Evolutionary conservation across 2,888 invertebrate species (phyloP), one percentile per base, ranked within the genome.

Genomic region (Hipparchia sbordonii): DNA sequence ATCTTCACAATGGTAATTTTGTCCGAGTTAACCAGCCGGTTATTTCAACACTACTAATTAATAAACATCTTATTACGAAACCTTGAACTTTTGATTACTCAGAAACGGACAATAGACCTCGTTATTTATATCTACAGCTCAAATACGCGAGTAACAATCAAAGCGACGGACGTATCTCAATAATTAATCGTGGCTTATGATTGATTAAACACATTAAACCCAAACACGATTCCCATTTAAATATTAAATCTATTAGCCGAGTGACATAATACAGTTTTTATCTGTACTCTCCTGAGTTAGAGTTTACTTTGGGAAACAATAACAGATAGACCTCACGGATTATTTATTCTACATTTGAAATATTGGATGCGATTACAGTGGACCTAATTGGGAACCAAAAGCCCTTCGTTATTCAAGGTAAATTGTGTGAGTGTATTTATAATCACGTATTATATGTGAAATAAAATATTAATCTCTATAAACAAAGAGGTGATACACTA

Each of bases 151-250:
- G 76, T 76, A 84, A 88, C 89, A 88, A 88, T 87, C 87, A 82
- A 78, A 86, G 79, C 82, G 82, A 85, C 84, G 84, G 84, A 88
- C 90, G 84, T 93, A 93, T 93, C 93, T 90, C 78, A 85, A 89
- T 92, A 93, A 93, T 93, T 93, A 93, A 93, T 93, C 93, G 92
- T 89, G 83, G 83, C 86, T 87, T 89, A 90, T 93, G 93, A 93
- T 93, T 93, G 93, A 93, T 93, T 93, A 91, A 93, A 89, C 85
- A 88, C 92, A 93, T 93, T 92, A 91, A 87, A 88, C 81, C 82
- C 86, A 85, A 85, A 89, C 93, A 93, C 92, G 93, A 92, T 85
- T 90, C 86, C 85, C 83, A 92, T 93, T 92, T 92, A 87, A 92
- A 93, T 93, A 91, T 88, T 87, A 90, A 87, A 89, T 89, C 87